Evolutionary conservation across 2,113 vertebrate species (phyloP), one percentile per base, ranked within the genome.

Genomic region (Taxidea taxus): DNA sequence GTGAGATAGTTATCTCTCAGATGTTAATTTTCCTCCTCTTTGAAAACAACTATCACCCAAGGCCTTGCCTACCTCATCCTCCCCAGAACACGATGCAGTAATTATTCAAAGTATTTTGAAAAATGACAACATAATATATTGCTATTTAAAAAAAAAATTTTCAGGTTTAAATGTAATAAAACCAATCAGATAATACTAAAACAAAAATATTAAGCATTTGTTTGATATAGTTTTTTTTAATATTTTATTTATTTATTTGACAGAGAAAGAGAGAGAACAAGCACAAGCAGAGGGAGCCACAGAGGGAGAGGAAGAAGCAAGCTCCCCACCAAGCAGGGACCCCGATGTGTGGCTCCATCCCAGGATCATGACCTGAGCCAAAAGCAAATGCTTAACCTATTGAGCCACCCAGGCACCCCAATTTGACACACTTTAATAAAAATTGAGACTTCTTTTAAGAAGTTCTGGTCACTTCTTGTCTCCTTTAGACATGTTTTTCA

Each of bases 31-130:
- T 68, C 8, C 18, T 82, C 37, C 54, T n/a, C 0, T 39, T 2
- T 70, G 42, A 87, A 80, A 94, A 20, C n/a, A 44, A 42, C 0
- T 29, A 18, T 20, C 60, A 94, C 4, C 20, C 0, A 64, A 3
- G 7, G 5, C 3, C 3, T 31, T 49, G 2, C 0, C 11, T 70
- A 62, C 6, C 0, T 95, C 29, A 58, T 6, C 74, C 0, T 60
- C 18, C 4, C 14, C 27, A 83, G 16, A 0, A 60, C n/a, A 66
- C 49, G 66, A 77, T 82, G 1, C 4, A 86, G 7, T 66, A 75
- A 86, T 49, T 66, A 91, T 51, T 89, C 25, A 72, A 49, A 77
- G 21, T 70, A 31, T 56, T 77, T 44, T 44, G 3, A 29, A 78
- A 93, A 51, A 23, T 70, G 23, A 62, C 62, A 47, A 81, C 20